A percentile compares a stretch with the other conserved stretches of the same genome.
These are phyloP conservation scores for Paelopatides confundens DNA, from an alignment of 53 echinoderm and acorn worm species.

Conservation along the genomic window DNA sequence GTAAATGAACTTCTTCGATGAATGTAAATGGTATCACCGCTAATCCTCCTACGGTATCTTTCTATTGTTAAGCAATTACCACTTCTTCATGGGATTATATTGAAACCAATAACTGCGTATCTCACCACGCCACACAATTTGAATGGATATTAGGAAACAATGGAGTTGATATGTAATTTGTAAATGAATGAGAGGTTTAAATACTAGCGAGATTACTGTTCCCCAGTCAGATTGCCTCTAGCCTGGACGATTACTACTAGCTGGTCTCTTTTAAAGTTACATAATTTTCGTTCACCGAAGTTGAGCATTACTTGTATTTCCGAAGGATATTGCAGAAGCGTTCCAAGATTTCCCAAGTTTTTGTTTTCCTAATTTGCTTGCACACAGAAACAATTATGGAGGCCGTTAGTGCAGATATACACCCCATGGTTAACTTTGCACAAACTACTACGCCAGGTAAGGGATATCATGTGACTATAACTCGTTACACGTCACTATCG, in stretches of 20 bases:
- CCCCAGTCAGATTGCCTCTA: no score
- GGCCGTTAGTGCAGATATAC: conserved; percentile 41
- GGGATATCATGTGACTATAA: not conserved
- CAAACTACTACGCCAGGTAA: conserved; percentile 47
- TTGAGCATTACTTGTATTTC: no score
- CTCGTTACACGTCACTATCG: not conserved
- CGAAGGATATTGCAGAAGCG: not conserved
- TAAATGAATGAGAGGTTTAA: not conserved
- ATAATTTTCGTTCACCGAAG: no score
- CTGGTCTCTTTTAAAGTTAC: no score
- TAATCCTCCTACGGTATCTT: not conserved
- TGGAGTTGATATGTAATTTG: no score
- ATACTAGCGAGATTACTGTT: not conserved
- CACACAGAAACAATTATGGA: conserved; percentile 48
- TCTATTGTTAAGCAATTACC: not conserved
- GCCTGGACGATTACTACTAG: no score
- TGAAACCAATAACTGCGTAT: not conserved
- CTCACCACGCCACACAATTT: no score
- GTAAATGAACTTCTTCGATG: conserved; percentile 33
- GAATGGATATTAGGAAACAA: no score
- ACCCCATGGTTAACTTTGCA: conserved; percentile 53
- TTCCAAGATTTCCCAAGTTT: not conserved
- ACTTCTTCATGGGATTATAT: not conserved
- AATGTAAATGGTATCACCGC: conserved; percentile 6
- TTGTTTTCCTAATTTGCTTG: conserved; percentile 30